Evolutionary conservation across 2,888 invertebrate genomes (phyloP), one percentile per base, ranked within the genome.

Genomic region (Erebia palarica): DNA sequence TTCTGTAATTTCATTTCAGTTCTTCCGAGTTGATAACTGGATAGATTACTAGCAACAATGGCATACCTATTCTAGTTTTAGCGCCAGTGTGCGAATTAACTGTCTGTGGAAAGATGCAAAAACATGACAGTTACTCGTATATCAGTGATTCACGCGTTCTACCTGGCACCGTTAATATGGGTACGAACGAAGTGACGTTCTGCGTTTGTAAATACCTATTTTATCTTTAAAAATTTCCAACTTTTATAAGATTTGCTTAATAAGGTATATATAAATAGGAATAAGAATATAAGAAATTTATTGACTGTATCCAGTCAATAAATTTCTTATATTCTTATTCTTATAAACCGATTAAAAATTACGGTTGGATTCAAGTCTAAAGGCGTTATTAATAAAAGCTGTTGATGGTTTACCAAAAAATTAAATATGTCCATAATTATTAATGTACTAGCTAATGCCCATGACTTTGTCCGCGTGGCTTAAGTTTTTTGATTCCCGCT

Each of bases 81-180:
- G 87, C 90, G 85, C 80, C 76, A 81, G 75, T 81, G 83, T 81
- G 86, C 83, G 85, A 90, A 84, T 82, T 87, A 90, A 90, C 82
- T 86, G 78, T 85, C 83, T 80, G 77, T 80, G 84, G 86, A 86
- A 88, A 86, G 82, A 86, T 76, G 81, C 80, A 85, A 88, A 87
- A 90, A 88, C 84, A 84, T 74, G 84, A 92, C 92, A 91, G 92
- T 92, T 92, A n/a, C n/a, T n/a, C n/a, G n/a, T n/a, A 91, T 84
- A 86, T 84, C 80, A 83, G 82, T 92, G 91, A 92, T 85, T 92
- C 90, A 91, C 87, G 81, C 79, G 81, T 76, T 73, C 86, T 86
- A 86, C 84, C 85, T 83, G 77, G 80, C 80, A 91, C 92, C 92
- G 92, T 91, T 91, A 90, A 84, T 81, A 79, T 81, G 80, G 80